Evolutionary conservation across 2,113 vertebrate species (phyloP).

Genomic region (Podocnemis expansa): DNA sequence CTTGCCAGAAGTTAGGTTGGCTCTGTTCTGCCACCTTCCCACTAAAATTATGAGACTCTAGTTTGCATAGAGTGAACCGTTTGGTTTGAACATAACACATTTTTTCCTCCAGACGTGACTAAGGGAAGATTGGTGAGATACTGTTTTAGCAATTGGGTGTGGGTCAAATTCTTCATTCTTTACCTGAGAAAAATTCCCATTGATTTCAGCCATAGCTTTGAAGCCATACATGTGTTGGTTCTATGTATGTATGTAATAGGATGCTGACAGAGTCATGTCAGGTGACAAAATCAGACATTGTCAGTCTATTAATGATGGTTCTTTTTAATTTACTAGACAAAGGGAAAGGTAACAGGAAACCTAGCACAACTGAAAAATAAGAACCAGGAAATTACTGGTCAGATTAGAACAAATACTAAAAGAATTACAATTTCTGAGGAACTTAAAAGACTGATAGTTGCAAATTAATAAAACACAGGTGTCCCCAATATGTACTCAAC

Average conservation of each 20-base stretch:
- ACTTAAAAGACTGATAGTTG: neutral
- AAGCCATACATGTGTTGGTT: neutral
- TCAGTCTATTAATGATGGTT: neutral
- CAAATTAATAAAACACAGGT: neutral
- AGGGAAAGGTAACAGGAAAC: neutral
- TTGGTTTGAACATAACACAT: neutral
- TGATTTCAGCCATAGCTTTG: neutral
- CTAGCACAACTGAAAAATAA: neutral
- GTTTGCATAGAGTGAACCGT: slow-evolving; percentile 19
- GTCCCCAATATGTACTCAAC: neutral
- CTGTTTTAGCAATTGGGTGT: slow-evolving; percentile 1
- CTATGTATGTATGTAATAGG: too few relatives aligned
- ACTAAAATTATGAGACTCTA: neutral
- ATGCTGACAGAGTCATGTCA: too few relatives aligned
- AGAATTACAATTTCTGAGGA: neutral
- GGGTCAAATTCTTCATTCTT: neutral
- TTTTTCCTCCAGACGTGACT: neutral
- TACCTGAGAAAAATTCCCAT: neutral
- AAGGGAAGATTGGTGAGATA: neutral
- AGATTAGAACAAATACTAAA: neutral
- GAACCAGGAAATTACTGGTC: neutral
- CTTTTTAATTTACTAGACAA: neutral
- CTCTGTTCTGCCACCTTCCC: neutral
- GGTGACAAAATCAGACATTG: neutral
- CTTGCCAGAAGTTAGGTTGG: slow-evolving; percentile 3